phyloP scores from a whole-genome alignment of 1,140 invertebrate species.

The Camponotus vicinus region DNA sequence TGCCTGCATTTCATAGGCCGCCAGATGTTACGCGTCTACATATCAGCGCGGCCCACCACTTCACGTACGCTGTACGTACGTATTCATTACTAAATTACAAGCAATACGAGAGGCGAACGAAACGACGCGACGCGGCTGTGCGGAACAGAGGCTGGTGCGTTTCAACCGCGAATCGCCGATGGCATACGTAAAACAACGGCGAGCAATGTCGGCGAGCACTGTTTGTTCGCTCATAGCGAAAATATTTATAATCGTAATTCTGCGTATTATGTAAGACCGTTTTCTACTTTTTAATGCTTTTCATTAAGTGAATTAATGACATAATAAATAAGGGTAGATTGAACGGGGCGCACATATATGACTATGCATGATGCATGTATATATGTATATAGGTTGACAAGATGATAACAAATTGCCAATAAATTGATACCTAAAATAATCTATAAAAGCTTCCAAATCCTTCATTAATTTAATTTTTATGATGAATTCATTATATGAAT shows the following conservation, averaged over 20 bases:
- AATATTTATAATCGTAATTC: neutral
- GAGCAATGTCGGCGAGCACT: conserved; percentile 14
- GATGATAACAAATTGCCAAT: neutral
- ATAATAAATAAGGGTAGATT: neutral
- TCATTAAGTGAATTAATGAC: conserved; percentile 15
- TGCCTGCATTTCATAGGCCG: conserved; percentile 81
- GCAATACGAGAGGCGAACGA: conserved; percentile 27
- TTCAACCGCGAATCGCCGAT: conserved; percentile 74
- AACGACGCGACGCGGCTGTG: conserved; percentile 34
- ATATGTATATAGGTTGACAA: neutral
- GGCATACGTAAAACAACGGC: conserved; percentile 67
- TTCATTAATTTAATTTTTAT: neutral
- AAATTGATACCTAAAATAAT: neutral
- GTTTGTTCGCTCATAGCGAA: conserved; percentile 32
- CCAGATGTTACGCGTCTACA: conserved; percentile 81
- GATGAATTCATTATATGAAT: neutral
- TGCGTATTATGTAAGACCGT: conserved; percentile 7
- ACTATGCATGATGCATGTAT: no score
- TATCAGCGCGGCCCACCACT: conserved; percentile 77
- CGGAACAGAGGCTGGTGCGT: conserved; percentile 35
- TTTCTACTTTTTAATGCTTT: neutral
- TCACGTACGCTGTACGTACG: conserved; percentile 72
- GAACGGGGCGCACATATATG: neutral
- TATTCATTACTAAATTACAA: conserved; percentile 81
- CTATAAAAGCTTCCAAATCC: neutral